Conservation (phyloP, 2,888 invertebrate species). For the Himalopsyche tibetana region DNA sequence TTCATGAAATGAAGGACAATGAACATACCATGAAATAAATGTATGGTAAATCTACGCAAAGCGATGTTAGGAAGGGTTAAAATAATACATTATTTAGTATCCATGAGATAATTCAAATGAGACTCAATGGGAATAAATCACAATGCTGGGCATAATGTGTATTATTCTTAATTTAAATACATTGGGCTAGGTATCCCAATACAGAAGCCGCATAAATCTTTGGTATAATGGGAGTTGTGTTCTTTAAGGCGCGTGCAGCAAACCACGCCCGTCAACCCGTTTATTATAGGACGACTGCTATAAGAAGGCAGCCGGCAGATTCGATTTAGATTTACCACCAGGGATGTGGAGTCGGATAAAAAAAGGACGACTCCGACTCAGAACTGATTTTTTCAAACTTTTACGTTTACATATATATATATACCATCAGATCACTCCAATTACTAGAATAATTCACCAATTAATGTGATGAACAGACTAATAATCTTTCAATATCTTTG, state of each 20-base stretch:
- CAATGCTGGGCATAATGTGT: slow-evolving; percentile 46
- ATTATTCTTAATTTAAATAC: slow-evolving; percentile 59
- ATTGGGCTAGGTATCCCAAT: slow-evolving; percentile 46
- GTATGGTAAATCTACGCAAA: not conserved
- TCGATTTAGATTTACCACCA: no score
- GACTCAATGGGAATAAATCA: slow-evolving; percentile 41
- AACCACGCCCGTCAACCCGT: slow-evolving; percentile 39
- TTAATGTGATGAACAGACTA: no score
- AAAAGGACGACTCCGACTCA: no score
- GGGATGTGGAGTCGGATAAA: no score
- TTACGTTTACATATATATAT: no score
- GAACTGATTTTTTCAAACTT: no score
- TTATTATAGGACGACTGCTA: slow-evolving; percentile 1
- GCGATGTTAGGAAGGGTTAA: slow-evolving; percentile 13
- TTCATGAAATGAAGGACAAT: no score
- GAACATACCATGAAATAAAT: no score
- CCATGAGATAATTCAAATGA: slow-evolving; percentile 20
- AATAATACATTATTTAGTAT: slow-evolving; percentile 29
- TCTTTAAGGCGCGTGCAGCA: slow-evolving; percentile 34
- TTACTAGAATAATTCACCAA: no score
- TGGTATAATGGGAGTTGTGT: slow-evolving; percentile 37
- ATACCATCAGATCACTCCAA: no score
- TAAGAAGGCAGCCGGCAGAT: not conserved
- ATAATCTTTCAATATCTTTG: no score
- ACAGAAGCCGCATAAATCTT: slow-evolving; percentile 60